Evolutionary conservation across 2,888 invertebrate genomes (phyloP).

Genomic region (Diaphora mendica): DNA sequence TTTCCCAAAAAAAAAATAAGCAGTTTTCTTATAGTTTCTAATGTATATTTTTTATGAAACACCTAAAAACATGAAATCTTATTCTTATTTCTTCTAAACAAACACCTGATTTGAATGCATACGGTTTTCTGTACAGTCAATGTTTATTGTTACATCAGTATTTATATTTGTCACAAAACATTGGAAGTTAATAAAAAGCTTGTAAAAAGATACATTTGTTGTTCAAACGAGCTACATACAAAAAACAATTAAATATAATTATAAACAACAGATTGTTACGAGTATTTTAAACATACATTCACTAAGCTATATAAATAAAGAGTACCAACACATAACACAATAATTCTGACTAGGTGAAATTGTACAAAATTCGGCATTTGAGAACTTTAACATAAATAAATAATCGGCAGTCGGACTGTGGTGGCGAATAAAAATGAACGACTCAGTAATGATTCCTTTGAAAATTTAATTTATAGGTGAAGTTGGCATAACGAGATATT

Average conservation of each 20-base stretch:
- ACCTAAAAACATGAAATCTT: too few relatives aligned
- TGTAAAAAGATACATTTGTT: not conserved
- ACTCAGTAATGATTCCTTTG: conserved; percentile 63
- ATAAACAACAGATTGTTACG: not conserved
- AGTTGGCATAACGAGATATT: conserved; percentile 68
- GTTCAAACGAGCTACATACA: not conserved
- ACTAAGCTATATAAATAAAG: not conserved
- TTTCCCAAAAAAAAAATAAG: not conserved
- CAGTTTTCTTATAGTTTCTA: not conserved
- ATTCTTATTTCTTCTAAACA: too few relatives aligned
- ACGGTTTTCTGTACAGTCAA: not conserved
- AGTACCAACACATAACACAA: not conserved
- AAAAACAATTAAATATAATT: not conserved
- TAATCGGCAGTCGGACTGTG: conserved; percentile 42
- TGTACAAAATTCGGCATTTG: conserved; percentile 24
- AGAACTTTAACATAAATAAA: conserved; percentile 35
- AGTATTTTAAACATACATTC: not conserved
- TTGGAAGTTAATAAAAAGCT: too few relatives aligned
- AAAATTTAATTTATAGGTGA: conserved; percentile 72
- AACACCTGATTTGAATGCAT: too few relatives aligned
- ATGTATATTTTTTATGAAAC: too few relatives aligned
- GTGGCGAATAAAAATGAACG: conserved; percentile 55
- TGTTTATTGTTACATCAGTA: not conserved
- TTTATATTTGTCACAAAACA: not conserved
- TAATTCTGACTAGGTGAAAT: conserved; percentile 20